phyloP scores from a whole-genome alignment of 2,113 vertebrate genomes.

The Penelope pileata region DNA sequence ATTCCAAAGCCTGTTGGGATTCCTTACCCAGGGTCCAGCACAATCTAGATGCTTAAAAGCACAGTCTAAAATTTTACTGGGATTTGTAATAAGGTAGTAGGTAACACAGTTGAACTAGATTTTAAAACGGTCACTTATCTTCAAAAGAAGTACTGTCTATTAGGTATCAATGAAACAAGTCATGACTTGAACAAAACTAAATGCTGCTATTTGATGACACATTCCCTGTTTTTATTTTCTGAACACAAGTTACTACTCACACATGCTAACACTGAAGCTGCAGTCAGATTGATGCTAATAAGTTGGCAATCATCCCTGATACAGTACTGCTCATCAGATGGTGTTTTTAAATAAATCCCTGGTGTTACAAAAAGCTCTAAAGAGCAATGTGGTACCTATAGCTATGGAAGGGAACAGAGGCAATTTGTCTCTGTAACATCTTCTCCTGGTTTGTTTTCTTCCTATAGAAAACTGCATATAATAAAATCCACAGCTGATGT shows the following conservation, averaged over 20 bases:
- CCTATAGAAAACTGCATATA: background rate
- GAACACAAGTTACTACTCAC: background rate
- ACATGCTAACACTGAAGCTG: background rate
- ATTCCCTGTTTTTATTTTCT: background rate
- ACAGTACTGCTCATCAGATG: background rate
- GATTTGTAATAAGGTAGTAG: background rate
- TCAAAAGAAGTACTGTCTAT: background rate
- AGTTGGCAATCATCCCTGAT: background rate
- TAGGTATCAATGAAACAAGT: background rate
- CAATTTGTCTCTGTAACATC: background rate
- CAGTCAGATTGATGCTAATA: background rate
- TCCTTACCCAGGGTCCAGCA: background rate
- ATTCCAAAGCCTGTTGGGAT: background rate
- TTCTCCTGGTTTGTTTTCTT: background rate
- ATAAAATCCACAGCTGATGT: background rate
- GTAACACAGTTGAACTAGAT: background rate
- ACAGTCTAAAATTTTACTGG: background rate
- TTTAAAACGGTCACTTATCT: background rate
- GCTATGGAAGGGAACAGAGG: background rate
- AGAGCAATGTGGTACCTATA: background rate
- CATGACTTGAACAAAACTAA: background rate
- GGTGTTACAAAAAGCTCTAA: background rate
- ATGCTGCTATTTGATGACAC: background rate
- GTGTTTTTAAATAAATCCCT: background rate
- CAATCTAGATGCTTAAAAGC: background rate